Evolutionary conservation across 2,888 invertebrate genomes (phyloP), one percentile per base, ranked within the genome.

Genomic region (Protula sp.): DNA sequence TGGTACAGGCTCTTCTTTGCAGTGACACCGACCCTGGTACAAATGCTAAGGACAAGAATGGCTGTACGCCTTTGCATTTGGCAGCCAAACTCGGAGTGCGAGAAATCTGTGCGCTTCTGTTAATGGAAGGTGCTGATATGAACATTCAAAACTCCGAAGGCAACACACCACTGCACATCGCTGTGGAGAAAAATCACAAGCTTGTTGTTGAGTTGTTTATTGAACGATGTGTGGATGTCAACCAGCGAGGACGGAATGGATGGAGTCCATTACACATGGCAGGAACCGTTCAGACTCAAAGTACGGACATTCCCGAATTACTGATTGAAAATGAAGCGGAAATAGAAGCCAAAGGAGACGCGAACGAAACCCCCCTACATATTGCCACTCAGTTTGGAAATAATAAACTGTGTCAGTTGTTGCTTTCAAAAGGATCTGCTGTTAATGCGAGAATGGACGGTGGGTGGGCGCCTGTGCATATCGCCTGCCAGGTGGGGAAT

Each of bases 81-180:
- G 38, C 38, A 38, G 9, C 38, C 9, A 14, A 9, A 14, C 19
- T 38, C 9, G 38, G 38, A 19, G 9, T 38, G 9, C 9, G 38
- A 38, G 38, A 38, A 14, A 38, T 38, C 19, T 9, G 9, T 38
- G 38, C 38, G 9, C 9, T 38, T 14, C 87, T 99, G 70, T 86
- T 99, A 67, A 97, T 94, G 85, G 99, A 98, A 85, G 98, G 98
- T 65, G 97, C 97, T 30, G 94, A 97, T 82, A 93, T 98, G 90
- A 95, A 99, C 85, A 90, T 91, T 45, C 88, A 91, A 74, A 99
- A 98, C 84, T 93, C 94, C 45, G 92, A 92, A 57, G 99, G 98
- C 68, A 99, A 99, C 84, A 99, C 98, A 59, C 94, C 99, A 52
- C 86, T 99, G 66, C 99, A 99, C 84, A 94, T 99, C 64, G 97